phyloP scores from a whole-genome alignment of 1,140 invertebrate genomes.

The Drosophila yakuba region DNA sequence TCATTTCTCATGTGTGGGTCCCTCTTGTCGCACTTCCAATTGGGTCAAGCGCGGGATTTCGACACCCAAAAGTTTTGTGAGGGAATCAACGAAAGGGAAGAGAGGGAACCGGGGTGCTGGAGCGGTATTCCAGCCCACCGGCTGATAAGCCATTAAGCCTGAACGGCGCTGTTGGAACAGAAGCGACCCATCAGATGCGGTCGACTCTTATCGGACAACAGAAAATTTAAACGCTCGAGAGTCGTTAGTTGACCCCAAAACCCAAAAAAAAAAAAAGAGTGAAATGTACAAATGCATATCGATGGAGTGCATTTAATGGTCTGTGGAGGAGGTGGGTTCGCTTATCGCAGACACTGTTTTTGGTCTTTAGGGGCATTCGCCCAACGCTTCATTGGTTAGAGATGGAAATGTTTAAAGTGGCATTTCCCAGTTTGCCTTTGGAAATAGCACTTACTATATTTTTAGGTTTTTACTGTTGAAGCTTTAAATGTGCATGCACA shows the following conservation, averaged over 20 bases:
- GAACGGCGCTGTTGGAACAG: slow-evolving; percentile 35
- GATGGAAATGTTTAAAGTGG: slow-evolving; percentile 9
- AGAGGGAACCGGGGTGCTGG: neutral
- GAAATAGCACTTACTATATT: neutral
- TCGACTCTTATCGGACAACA: slow-evolving; percentile 55
- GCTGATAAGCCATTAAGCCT: slow-evolving; percentile 59
- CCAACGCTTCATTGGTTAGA: slow-evolving; percentile 14
- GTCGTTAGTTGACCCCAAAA: slow-evolving; percentile 76
- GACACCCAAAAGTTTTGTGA: slow-evolving; percentile 17
- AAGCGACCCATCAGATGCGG: slow-evolving; percentile 36
- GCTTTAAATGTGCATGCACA: neutral
- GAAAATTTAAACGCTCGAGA: slow-evolving; percentile 49
- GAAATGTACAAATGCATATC: slow-evolving; percentile 64
- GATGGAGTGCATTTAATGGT: slow-evolving; percentile 41
- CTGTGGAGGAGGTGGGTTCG: slow-evolving; percentile 26
- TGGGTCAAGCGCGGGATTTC: slow-evolving; percentile 58
- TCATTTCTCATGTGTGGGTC: slow-evolving; percentile 59
- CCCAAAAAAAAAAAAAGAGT: slow-evolving; percentile 52
- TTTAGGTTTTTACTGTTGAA: neutral
- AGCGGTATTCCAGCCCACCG: slow-evolving; percentile 8
- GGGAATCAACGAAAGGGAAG: slow-evolving; percentile 1
- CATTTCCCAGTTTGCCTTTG: neutral
- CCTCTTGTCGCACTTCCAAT: slow-evolving; percentile 21
- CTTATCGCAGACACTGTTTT: slow-evolving; percentile 18
- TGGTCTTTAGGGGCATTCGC: neutral